Percentiles rank a stretch among this genome's conserved stretches.
Conservation (phyloP, 2,113 vertebrate species). For the Austrofundulus limnaeus region DNA sequence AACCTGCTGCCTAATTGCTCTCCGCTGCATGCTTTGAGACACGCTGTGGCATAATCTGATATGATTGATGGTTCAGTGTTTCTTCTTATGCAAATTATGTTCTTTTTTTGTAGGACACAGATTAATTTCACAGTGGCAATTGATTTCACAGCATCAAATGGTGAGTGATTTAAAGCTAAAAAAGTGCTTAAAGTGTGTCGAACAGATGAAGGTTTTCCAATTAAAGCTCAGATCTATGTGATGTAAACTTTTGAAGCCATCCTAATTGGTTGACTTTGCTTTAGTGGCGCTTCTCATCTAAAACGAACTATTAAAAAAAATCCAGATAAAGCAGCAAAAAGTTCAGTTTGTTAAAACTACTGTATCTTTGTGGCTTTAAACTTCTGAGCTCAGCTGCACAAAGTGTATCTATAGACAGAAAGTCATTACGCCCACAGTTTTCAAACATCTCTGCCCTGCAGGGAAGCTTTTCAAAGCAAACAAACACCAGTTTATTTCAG, state of each 20-base stretch:
- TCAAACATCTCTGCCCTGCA: slow-evolving; percentile 5
- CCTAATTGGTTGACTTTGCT: slow-evolving; percentile 8
- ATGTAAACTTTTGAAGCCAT: slow-evolving; percentile 12
- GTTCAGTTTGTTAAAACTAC: slow-evolving; percentile 1
- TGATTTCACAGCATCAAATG: slow-evolving; percentile 98
- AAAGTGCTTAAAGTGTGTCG: slow-evolving; percentile 2
- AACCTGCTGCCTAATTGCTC: slow-evolving; percentile 51
- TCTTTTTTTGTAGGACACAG: slow-evolving; percentile 88
- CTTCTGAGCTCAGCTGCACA: neutral
- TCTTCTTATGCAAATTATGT: slow-evolving; percentile 31
- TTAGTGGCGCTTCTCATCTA: neutral
- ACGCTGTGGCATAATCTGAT: slow-evolving; percentile 44
- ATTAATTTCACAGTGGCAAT: slow-evolving; percentile 99
- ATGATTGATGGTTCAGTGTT: slow-evolving; percentile 47
- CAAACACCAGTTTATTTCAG: slow-evolving; percentile 10
- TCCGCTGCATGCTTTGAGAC: slow-evolving; percentile 41
- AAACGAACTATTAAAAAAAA: neutral
- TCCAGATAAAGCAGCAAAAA: slow-evolving; percentile 8
- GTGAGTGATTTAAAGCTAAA: slow-evolving; percentile 80
- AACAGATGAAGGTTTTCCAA: slow-evolving; percentile 12
- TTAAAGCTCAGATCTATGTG: slow-evolving; percentile 13
- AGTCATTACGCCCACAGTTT: slow-evolving; percentile 13
- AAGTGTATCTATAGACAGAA: slow-evolving; percentile 1
- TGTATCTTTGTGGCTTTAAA: neutral
- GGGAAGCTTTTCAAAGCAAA: slow-evolving; percentile 16